These are phyloP conservation scores for Pimephales promelas DNA, from an alignment of 2,113 vertebrate species.

Conservation along the genomic window DNA sequence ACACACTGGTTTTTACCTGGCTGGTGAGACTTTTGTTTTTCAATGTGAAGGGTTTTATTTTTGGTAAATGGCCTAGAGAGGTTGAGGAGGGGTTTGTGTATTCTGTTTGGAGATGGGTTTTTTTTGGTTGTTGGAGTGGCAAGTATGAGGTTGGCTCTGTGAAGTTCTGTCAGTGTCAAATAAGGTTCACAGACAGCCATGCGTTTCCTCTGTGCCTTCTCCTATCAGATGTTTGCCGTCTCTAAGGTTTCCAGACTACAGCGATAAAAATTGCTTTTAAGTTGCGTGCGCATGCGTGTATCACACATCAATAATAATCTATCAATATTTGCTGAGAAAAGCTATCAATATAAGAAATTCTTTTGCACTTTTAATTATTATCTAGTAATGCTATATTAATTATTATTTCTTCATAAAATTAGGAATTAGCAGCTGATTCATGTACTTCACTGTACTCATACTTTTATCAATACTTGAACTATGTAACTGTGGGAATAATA, in stretches of 20 bases:
- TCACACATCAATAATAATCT: too few species aligned
- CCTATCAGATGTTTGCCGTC: slow-evolving; percentile 30
- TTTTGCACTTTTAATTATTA: too few species aligned
- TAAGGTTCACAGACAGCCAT: neutral
- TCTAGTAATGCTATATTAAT: too few species aligned
- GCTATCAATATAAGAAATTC: too few species aligned
- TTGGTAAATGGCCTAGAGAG: slow-evolving; percentile 10
- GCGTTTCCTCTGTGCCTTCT: slow-evolving; percentile 1
- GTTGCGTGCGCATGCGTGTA: slow-evolving; percentile 12
- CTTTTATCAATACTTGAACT: neutral
- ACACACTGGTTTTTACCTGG: neutral
- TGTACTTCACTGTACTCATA: neutral
- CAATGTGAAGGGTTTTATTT: slow-evolving; percentile 12
- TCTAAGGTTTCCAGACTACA: slow-evolving; percentile 33
- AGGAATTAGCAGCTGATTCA: too few species aligned
- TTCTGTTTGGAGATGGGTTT: neutral
- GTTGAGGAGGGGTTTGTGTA: neutral
- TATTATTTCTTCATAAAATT: too few species aligned
- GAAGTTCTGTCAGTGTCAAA: slow-evolving; percentile 44
- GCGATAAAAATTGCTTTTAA: slow-evolving; percentile 38
- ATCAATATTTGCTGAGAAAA: too few species aligned
- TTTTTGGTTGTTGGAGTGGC: neutral
- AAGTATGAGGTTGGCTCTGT: slow-evolving; percentile 11
- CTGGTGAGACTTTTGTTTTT: neutral
- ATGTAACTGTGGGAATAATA: neutral